Percentiles rank a stretch among this genome's conserved stretches.
Conservation (phyloP, 2,113 vertebrate species). For the zebrafish (Danio rerio) region DNA sequence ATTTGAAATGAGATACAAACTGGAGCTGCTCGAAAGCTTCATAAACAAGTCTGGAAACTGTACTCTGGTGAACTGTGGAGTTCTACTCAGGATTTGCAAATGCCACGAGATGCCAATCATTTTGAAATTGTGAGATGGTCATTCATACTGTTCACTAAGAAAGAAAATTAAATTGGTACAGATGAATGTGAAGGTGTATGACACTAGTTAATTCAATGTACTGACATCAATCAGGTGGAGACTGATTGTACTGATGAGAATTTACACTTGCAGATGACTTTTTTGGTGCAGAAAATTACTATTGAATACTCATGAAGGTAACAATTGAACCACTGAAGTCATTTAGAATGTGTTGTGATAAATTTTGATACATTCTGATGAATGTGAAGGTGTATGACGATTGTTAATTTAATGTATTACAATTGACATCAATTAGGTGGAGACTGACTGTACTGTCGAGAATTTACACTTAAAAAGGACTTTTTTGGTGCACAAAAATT, state of each 20-base stretch:
- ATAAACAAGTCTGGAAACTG: conserved; percentile 44
- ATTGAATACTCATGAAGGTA: no score
- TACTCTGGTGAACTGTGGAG: conserved; percentile 26
- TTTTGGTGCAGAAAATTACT: not conserved
- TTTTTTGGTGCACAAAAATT: no score
- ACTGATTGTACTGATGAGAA: not conserved
- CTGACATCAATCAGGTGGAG: not conserved
- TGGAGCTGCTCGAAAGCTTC: conserved; percentile 47
- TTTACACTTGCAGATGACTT: not conserved
- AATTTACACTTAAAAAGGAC: no score
- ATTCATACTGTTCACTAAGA: not conserved
- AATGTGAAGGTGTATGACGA: no score
- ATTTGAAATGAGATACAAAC: conserved; percentile 51
- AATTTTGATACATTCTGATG: no score
- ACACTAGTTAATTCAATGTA: not conserved
- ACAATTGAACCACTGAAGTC: no score
- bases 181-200: not conserved
- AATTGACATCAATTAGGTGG: no score
- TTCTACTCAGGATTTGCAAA: conserved; percentile 69
- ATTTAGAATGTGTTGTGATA: no score
- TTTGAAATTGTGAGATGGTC: not conserved
- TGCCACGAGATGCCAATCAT: conserved; percentile 63
- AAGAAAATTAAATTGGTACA: not conserved
- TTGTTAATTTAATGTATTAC: no score
- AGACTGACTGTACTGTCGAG: no score